These are phyloP conservation scores for Gryon sp. DNA, from an alignment of 1,140 invertebrate genomes.

Conservation along the genomic window DNA sequence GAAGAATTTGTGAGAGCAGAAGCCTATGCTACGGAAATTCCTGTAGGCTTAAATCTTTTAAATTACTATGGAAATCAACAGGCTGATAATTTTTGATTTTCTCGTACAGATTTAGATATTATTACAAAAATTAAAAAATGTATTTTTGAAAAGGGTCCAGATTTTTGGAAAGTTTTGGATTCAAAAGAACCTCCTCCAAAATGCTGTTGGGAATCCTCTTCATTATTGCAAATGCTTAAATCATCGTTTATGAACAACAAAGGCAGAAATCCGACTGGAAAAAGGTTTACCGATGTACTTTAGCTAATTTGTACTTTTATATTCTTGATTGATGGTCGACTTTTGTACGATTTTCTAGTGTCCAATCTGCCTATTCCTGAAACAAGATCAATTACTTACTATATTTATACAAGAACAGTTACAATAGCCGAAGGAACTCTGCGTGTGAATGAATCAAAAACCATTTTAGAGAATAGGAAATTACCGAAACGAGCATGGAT, in stretches of 20 bases:
- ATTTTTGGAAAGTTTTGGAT: constrained; percentile 6
- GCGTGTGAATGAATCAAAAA: constrained; percentile 12
- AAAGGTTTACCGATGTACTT: no score
- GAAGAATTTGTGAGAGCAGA: constrained; percentile 9
- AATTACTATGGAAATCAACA: constrained; percentile 5
- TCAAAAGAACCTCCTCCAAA: no score
- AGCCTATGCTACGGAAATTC: not conserved
- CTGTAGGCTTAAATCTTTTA: not conserved
- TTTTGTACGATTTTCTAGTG: constrained; percentile 1
- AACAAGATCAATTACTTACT: not conserved
- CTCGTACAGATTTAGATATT: not conserved
- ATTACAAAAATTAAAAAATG: not conserved
- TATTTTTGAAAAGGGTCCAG: not conserved
- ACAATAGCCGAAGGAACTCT: constrained; percentile 6
- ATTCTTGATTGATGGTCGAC: no score
- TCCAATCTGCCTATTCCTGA: constrained; percentile 6
- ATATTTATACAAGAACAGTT: not conserved
- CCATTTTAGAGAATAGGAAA: constrained; percentile 20
- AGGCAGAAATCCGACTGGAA: no score
- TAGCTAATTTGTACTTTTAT: no score
- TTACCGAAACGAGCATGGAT: constrained; percentile 38
- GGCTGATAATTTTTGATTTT: constrained; percentile 2
- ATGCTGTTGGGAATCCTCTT: no score
- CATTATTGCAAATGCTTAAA: no score
- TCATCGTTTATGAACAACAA: no score